Percentiles rank a stretch among this genome's conserved stretches.
Conservation (phyloP, 2,113 vertebrate species). For the Microcebus griseorufus region DNA sequence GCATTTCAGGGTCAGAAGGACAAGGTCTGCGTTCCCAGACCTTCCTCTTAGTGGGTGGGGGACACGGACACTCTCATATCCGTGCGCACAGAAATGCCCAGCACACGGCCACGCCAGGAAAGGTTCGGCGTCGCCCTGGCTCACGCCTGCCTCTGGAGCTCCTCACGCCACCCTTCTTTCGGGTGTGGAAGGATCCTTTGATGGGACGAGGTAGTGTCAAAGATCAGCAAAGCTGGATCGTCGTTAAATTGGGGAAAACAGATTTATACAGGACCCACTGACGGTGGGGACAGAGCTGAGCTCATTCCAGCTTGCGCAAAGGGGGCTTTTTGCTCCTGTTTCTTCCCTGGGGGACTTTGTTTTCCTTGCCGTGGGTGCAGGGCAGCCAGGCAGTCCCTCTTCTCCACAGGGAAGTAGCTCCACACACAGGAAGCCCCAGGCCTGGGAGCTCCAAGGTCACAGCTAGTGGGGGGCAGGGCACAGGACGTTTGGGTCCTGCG, state of each 20-base stretch:
- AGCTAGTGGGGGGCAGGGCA: neutral
- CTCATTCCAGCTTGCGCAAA: neutral
- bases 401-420: neutral
- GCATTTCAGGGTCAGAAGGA: neutral
- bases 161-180: neutral
- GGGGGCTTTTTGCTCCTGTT: neutral
- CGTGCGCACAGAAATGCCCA: neutral
- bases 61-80: neutral
- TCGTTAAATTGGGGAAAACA: neutral
- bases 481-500: neutral
- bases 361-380: neutral
- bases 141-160: neutral
- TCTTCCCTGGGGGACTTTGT: neutral
- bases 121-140: neutral
- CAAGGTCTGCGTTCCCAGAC: neutral
- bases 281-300: neutral
- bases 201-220: neutral
- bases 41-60: neutral
- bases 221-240: accelerated
- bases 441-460: neutral
- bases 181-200: neutral
- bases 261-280: neutral
- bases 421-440: too few relatives aligned
- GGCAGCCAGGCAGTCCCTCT: neutral
- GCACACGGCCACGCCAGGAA: neutral